Conservation (phyloP, 2,113 vertebrate genomes). For the Illadopsis cleaveri region DNA sequence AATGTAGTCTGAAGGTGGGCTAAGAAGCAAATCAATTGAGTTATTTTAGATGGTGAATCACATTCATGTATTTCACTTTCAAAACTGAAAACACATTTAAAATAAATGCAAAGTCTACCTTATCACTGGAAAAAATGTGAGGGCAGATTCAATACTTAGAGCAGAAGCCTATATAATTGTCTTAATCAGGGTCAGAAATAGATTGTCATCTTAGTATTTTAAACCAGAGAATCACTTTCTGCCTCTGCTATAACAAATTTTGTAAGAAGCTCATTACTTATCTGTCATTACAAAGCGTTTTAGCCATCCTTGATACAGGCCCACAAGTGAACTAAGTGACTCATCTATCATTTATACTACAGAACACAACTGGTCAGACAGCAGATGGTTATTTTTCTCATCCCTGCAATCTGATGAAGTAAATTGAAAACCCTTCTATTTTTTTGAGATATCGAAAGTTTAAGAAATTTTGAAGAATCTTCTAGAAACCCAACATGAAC, state of each 20-base stretch:
- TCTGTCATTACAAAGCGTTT: neutral
- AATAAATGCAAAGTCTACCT: neutral
- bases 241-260: neutral
- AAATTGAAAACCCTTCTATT: neutral
- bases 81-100: neutral
- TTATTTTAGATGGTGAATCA: neutral
- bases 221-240: neutral
- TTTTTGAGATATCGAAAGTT: neutral
- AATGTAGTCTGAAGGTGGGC: neutral
- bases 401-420: neutral
- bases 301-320: neutral
- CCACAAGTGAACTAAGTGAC: neutral
- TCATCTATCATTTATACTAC: neutral
- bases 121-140: neutral
- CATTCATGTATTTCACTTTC: neutral
- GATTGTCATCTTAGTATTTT: neutral
- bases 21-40: neutral
- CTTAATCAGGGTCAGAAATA: neutral
- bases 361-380: neutral
- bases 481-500: neutral
- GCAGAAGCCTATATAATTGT: neutral
- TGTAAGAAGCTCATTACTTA: neutral
- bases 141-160: neutral
- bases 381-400: neutral
- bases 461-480: neutral